Percentiles rank a stretch among this genome's conserved stretches.
Conservation (phyloP, 2,113 vertebrate genomes). For the Anolis sagrei region DNA sequence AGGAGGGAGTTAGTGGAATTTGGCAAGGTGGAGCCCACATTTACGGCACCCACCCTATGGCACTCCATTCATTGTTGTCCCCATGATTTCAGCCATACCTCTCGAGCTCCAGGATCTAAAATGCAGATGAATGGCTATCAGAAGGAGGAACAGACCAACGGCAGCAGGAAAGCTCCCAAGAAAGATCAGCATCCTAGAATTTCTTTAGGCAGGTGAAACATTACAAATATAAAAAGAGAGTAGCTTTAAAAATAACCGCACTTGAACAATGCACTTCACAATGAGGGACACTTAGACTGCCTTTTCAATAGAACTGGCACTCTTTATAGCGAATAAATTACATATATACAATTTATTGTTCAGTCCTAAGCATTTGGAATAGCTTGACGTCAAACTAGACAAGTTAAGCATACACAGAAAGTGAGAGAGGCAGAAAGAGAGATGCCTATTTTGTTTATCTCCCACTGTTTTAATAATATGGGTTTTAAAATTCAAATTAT, state of each 20-base stretch:
- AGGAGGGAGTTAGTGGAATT: constrained; percentile 61
- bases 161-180: not conserved
- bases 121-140: not conserved
- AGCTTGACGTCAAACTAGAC: too few relatives aligned
- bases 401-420: too few relatives aligned
- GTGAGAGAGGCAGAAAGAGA: too few relatives aligned
- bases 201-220: constrained; percentile 2
- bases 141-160: not conserved
- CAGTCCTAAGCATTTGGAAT: too few relatives aligned
- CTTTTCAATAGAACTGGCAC: constrained; percentile 69
- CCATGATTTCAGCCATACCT: constrained; percentile 11
- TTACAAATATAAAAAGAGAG: not conserved
- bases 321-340: constrained; percentile 73
- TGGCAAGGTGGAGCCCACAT: constrained; percentile 64
- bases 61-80: constrained; percentile 70
- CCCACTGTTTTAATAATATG: too few relatives aligned
- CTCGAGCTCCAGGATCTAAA: not conserved
- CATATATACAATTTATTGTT: constrained; percentile 69
- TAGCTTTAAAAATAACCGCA: not conserved
- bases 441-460: too few relatives aligned
- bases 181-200: not conserved
- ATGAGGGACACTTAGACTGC: not conserved
- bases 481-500: not conserved
- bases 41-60: constrained; percentile 66
- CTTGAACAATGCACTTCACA: not conserved